A percentile compares a stretch with the other conserved stretches of the same genome.
Conservation (phyloP, 2,888 invertebrate genomes). For the Leucophenga montana region DNA sequence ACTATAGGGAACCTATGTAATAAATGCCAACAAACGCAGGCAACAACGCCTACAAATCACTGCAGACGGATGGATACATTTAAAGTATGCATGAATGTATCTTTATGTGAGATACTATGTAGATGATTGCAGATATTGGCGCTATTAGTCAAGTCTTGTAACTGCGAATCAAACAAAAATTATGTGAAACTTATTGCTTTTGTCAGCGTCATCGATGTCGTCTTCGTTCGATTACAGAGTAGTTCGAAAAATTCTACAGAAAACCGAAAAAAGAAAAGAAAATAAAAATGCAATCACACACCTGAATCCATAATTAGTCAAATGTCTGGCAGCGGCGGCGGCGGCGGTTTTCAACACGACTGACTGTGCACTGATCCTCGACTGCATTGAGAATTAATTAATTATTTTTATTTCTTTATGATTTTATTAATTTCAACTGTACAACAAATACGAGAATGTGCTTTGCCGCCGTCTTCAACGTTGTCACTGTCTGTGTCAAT, state of each 20-base stretch:
- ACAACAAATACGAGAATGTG: background rate
- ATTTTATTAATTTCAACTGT: conserved; percentile 60
- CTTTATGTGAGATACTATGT: background rate
- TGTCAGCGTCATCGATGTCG: conserved; percentile 30
- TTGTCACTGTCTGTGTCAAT: conserved; percentile 3
- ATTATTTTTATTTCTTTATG: conserved; percentile 52
- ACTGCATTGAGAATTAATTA: conserved; percentile 58
- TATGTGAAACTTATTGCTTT: background rate
- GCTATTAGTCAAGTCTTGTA: background rate
- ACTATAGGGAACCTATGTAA: background rate
- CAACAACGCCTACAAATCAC: background rate
- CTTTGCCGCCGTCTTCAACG: background rate
- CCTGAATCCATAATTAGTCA: conserved; percentile 62
- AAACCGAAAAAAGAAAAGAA: conserved; percentile 46
- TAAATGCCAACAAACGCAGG: background rate
- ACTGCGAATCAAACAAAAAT: background rate
- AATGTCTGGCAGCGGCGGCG: conserved; percentile 37
- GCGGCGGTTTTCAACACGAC: conserved; percentile 52
- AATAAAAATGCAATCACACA: conserved; percentile 58
- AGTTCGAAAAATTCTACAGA: conserved; percentile 56
- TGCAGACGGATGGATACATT: background rate
- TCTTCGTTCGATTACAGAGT: too few relatives aligned
- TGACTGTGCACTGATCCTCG: conserved; percentile 13
- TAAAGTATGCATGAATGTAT: too few relatives aligned
- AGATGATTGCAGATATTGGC: background rate